Percentiles rank a stretch among this genome's conserved stretches.
Evolutionary conservation across 2,113 vertebrate species (phyloP).

Genomic region (Ochotona princeps): DNA sequence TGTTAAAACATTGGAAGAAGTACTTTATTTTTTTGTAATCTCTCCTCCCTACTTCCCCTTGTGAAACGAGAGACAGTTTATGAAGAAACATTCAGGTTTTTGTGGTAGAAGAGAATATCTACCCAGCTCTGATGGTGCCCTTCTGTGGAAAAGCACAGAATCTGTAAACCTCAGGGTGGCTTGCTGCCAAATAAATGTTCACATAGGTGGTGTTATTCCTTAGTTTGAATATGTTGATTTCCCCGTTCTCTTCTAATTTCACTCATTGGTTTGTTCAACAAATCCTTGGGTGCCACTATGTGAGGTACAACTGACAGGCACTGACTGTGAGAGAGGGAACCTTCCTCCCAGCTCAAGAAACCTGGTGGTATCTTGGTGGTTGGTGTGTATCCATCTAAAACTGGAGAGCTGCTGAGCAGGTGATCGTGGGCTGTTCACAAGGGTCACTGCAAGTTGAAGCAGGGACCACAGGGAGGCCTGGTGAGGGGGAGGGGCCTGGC

Average conservation of each 20-base stretch:
- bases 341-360: neutral
- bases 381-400: neutral
- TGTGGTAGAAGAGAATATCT: neutral
- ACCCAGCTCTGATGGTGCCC: neutral
- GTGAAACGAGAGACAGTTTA: neutral
- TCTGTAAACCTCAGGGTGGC: neutral
- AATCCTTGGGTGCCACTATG: neutral
- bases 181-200: neutral
- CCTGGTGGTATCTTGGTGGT: neutral
- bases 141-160: neutral
- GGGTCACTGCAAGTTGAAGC: neutral
- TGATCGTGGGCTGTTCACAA: neutral
- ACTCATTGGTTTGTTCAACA: neutral
- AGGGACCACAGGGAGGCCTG: neutral
- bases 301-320: neutral
- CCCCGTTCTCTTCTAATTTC: neutral
- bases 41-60: neutral
- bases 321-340: neutral
- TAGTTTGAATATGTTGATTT: neutral
- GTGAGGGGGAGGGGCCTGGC: neutral
- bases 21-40: neutral
- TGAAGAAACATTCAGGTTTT: slow-evolving; percentile 17
- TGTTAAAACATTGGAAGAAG: neutral
- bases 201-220: neutral
- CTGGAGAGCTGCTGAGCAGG: neutral